These are phyloP conservation scores for Caerostris darwini DNA, from an alignment of 1,140 invertebrate species.

Conservation along the genomic window DNA sequence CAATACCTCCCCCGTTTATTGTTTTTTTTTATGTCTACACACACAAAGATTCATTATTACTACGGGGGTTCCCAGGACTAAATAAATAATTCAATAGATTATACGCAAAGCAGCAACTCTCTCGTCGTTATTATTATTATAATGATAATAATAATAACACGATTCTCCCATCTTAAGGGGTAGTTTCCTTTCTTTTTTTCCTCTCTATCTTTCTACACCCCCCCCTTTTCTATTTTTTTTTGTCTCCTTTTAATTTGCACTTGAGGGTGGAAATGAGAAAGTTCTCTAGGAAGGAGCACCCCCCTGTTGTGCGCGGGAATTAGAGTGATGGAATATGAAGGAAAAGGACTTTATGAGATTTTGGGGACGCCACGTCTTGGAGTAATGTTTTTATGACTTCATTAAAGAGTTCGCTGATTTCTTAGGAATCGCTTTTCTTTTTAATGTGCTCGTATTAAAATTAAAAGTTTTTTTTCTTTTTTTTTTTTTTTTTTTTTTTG, in stretches of 20 bases:
- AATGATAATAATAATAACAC: conserved; percentile 53
- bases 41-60: neutral
- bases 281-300: neutral
- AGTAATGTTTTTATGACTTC: conserved; percentile 45
- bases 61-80: conserved; percentile 49
- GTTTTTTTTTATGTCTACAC: neutral
- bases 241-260: conserved; percentile 69
- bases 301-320: conserved; percentile 37
- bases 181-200: conserved; percentile 13
- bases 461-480: neutral
- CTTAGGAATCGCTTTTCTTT: neutral
- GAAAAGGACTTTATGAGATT: conserved; percentile 1
- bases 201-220: neutral
- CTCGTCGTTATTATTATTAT: conserved; percentile 60
- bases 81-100: conserved; percentile 75
- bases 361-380: neutral
- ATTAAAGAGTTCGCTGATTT: conserved; percentile 3
- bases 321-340: conserved; percentile 34
- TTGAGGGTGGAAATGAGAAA: conserved; percentile 36
- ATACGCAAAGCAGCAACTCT: neutral
- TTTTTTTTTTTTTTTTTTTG: neutral
- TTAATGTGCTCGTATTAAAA: neutral
- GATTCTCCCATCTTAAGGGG: neutral
- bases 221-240: neutral
- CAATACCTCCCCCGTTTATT: neutral